Evolutionary conservation across 2,888 invertebrate species (phyloP), one percentile per base, ranked within the genome.

Genomic region (Leptarthrus brevirostris): DNA sequence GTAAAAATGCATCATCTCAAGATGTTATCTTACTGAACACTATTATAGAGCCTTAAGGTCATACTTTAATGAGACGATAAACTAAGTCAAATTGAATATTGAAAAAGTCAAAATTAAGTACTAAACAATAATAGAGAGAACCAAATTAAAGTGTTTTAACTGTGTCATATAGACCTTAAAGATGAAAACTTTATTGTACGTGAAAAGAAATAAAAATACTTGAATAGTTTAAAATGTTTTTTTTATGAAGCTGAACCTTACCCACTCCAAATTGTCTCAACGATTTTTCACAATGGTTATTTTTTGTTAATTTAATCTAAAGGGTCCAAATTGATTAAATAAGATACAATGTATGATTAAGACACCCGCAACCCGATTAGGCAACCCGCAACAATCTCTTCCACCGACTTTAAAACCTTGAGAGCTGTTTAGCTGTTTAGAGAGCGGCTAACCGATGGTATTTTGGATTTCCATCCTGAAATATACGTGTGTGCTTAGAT

Each of bases 161-260:
- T 75, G 73, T 73, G 56, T 72, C 66, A 72, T 73, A 66, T 69
- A 66, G 75, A 54, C 72, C 49, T 49, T 74, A 66, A 58, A 47
- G 30, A 64, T 71, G 73, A 58, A 49, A 44, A 56, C 73, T 73
- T 72, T 69, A 75, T 73, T 75, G 75, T 75, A 73, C 49, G 40
- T 69, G 53, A 64, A 75, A 73, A 64, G 58, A 47, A 72, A 75
- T 69, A 66, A 58, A 40, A 73, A 53, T 66, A 69, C 49, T 56
- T 36, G 54, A 72, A 72, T 71, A 70, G 52, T 58, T 71, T 61
- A 71, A 71, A 8, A 14, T 44, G 34, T 30, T 12, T 53, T 74
- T 52, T 54, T 40, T 40, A 0, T 49, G 14, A 3, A 49, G 6
- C n/a, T 8, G n/a, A 44, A 44, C 44, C 44, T n/a, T n/a, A n/a